Percentiles rank a stretch among this genome's conserved stretches.
phyloP scores from a whole-genome alignment of 2,888 invertebrate genomes.

The Rotaria macrura region DNA sequence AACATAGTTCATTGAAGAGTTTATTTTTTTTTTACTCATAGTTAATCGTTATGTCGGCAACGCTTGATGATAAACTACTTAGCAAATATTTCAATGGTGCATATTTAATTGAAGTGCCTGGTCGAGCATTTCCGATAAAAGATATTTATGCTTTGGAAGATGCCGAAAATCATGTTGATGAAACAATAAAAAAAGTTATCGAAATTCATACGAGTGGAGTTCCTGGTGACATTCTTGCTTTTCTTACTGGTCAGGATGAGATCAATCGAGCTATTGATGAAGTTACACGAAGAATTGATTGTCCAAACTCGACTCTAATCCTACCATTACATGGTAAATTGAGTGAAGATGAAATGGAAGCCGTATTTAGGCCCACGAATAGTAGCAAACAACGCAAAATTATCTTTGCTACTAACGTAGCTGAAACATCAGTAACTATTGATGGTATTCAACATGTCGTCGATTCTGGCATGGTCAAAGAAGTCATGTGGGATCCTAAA shows the following conservation, averaged over 20 bases:
- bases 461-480: conserved; percentile 48
- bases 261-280: conserved; percentile 41
- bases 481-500: conserved; percentile 43
- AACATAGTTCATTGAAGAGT: too few species aligned
- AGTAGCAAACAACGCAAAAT: conserved; percentile 41
- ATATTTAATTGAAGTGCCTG: conserved; percentile 36
- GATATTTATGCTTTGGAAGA: conserved; percentile 38
- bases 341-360: conserved; percentile 43
- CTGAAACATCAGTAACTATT: conserved; percentile 50
- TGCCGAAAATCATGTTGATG: conserved; percentile 37
- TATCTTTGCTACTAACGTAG: conserved; percentile 50
- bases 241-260: conserved; percentile 45
- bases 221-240: conserved; percentile 49
- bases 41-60: conserved; percentile 46
- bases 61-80: conserved; percentile 46
- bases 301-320: conserved; percentile 42
- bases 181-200: conserved; percentile 40
- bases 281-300: conserved; percentile 35
- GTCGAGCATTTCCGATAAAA: conserved; percentile 37
- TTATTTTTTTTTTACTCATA: too few species aligned
- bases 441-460: conserved; percentile 49
- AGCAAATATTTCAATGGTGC: conserved; percentile 41
- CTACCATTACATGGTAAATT: conserved; percentile 42
- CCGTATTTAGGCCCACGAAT: conserved; percentile 39
- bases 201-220: conserved; percentile 39